A percentile compares a stretch with the other conserved stretches of the same genome.
These are phyloP conservation scores for Elegia similella DNA, from an alignment of 2,888 invertebrate species.

Conservation along the genomic window DNA sequence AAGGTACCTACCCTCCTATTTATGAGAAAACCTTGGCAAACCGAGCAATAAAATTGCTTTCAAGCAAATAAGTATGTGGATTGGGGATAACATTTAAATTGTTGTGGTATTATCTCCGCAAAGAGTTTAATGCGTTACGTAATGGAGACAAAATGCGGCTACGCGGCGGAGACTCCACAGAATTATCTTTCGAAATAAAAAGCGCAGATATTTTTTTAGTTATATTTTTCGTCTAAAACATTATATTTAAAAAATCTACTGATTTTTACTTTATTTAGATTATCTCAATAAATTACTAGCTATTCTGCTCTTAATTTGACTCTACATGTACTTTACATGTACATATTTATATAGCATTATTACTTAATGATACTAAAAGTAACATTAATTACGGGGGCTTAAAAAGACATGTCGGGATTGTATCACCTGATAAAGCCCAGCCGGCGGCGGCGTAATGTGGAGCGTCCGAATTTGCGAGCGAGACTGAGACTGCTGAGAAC, in stretches of 20 bases:
- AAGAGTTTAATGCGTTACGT: constrained; percentile 7
- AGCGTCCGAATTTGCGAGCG: constrained; percentile 62
- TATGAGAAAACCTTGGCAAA: constrained; percentile 16
- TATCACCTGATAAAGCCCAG: background rate
- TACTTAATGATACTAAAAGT: too few relatives aligned
- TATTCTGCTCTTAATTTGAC: too few relatives aligned
- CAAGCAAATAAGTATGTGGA: constrained; percentile 17
- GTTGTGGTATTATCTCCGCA: constrained; percentile 3
- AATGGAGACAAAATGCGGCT: background rate
- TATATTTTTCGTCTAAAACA: background rate
- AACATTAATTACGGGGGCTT: too few relatives aligned
- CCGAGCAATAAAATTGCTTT: constrained; percentile 23
- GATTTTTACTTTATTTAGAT: too few relatives aligned
- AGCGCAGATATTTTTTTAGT: background rate
- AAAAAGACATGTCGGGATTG: background rate
- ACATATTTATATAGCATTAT: too few relatives aligned
- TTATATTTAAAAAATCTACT: too few relatives aligned
- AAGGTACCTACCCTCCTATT: constrained; percentile 18
- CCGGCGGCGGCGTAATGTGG: background rate
- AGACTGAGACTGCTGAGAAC: constrained; percentile 80
- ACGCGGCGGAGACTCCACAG: background rate
- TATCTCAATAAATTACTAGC: too few relatives aligned
- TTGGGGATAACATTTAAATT: constrained; percentile 13
- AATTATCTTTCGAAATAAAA: background rate
- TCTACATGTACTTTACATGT: too few relatives aligned